Evolutionary conservation across 2,888 invertebrate species (phyloP), one percentile per base, ranked within the genome.

Genomic region (Melieria crassipennis): DNA sequence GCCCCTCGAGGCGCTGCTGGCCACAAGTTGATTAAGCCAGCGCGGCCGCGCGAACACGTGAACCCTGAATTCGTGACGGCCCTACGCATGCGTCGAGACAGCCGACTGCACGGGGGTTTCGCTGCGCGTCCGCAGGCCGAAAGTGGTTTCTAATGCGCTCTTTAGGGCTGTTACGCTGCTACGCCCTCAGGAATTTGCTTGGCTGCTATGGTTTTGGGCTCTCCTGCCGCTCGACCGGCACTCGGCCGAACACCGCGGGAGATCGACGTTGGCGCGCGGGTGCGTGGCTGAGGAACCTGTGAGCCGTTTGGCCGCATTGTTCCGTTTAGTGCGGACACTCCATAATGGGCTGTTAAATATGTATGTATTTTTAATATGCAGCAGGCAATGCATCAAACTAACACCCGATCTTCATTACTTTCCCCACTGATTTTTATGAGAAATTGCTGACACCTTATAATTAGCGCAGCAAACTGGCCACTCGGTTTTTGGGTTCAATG

Each of bases 111-210:
- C 42, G n/a, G 11, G 30, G 4, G 13, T 10, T 11, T 50, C n/a
- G n/a, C 9, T n/a, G 48, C 43, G 10, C 58, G 16, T 30, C 64
- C 55, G 48, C 43, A 58, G 57, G 50, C 64, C 57, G 64, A 48
- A 60, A 50, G 48, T 45, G 43, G 65, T 74, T 74, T 73, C 72
- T 75, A 75, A 75, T 74, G 61, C 46, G 69, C 67, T 65, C 66
- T 70, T 73, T 70, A 70, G 67, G 58, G 74, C 73, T 69, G 70
- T 68, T 71, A 73, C 62, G 76, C 65, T 70, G 74, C 30, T 69
- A 72, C 76, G 73, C 76, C 76, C 57, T 43, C 69, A 52, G 30
- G 30, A 30, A 30, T 30, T 2, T 62, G 47, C 48, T 0, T 16
- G 10, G 10, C 13, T 62, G n/a, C 42, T 11, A 55, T 42, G 30